Conservation (phyloP, 2,797 vertebrate species). For the Cetoscarus ocellatus region DNA sequence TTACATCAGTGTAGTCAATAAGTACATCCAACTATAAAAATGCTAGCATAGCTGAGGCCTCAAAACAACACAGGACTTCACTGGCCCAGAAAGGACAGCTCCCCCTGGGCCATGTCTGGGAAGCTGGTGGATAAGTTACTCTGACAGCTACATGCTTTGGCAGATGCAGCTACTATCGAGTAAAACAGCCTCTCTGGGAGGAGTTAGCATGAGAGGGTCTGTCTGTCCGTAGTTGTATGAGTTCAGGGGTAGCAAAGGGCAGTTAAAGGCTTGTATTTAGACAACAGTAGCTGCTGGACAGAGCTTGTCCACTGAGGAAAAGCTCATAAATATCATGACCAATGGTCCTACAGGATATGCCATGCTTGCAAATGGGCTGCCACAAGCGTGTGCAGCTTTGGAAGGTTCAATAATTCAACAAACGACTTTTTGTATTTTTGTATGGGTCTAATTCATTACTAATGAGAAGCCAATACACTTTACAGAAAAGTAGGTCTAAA, state of each 20-base stretch:
- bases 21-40: constrained; percentile 37
- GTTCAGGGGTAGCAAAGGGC: constrained; percentile 35
- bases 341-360: constrained; percentile 20
- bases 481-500: too few species aligned
- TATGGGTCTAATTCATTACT: too few species aligned
- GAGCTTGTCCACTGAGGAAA: constrained; percentile 42
- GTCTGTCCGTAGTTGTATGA: constrained; percentile 33
- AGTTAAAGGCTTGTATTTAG: constrained; percentile 34
- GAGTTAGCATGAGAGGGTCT: constrained; percentile 57
- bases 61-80: constrained; percentile 73
- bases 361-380: constrained; percentile 11
- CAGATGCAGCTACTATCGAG: constrained; percentile 72
- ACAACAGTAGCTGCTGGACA: constrained; percentile 54
- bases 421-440: too few species aligned
- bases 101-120: constrained; percentile 74
- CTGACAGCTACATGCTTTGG: constrained; percentile 83
- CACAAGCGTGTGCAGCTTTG: background rate
- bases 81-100: constrained; percentile 81
- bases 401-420: background rate
- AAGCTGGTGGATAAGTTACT: constrained; percentile 75
- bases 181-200: constrained; percentile 65
- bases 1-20: constrained; percentile 41
- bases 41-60: constrained; percentile 52
- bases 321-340: constrained; percentile 39
- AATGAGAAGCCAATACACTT: too few species aligned